Conservation (phyloP, 1,140 invertebrate species). For the Heliconius eleuchia region DNA sequence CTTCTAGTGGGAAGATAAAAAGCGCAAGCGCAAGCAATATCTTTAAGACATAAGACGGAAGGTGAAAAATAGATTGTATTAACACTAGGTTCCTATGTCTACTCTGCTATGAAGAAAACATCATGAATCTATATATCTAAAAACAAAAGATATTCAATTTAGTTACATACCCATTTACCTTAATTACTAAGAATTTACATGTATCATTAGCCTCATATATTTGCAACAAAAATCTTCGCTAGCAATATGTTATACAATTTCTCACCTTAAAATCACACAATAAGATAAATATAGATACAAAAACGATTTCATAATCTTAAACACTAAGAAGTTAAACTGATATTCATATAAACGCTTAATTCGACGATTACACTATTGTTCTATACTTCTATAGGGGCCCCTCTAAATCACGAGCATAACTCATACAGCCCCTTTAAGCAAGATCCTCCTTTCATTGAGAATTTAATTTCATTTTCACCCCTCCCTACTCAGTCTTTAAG, state of each 20-base stretch:
- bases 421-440: constrained; percentile 74
- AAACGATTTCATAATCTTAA: constrained; percentile 19
- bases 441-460: constrained; percentile 73
- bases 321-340: constrained; percentile 37
- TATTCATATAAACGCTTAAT: constrained; percentile 73
- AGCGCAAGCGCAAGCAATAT: no score
- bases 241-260: background rate
- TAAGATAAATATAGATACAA: background rate
- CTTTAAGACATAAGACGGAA: no score
- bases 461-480: constrained; percentile 81
- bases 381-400: constrained; percentile 64
- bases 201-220: background rate
- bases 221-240: background rate
- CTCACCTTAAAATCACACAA: background rate
- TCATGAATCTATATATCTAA: no score
- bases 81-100: no score
- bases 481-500: constrained; percentile 64
- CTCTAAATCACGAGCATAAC: constrained; percentile 68
- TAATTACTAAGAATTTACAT: background rate
- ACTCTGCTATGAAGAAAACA: no score
- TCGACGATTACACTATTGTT: constrained; percentile 79
- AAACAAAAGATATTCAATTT: no score
- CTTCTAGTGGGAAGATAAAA: no score
- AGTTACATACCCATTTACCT: background rate
- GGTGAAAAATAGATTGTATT: no score